A percentile compares a stretch with the other conserved stretches of the same genome.
phyloP scores from a whole-genome alignment of 2,888 invertebrate species.

The Ceratothoa steindachneri region DNA sequence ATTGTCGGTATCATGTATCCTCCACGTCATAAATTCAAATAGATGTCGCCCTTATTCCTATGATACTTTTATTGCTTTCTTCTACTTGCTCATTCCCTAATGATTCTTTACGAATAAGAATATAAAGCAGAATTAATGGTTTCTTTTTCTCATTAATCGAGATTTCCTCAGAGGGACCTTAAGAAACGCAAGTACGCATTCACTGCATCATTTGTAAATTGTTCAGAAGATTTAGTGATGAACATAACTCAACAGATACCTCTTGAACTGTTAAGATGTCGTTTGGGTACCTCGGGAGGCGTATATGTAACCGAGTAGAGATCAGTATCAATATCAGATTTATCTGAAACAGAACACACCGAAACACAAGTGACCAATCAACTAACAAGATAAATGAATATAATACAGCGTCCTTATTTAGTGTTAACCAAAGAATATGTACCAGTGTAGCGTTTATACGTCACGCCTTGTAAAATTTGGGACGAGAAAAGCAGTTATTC shows the following conservation, averaged over 20 bases:
- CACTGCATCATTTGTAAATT: too few relatives aligned
- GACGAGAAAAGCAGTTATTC: too few relatives aligned
- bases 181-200: too few relatives aligned
- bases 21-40: too few relatives aligned
- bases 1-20: too few relatives aligned
- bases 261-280: slow-evolving; percentile 54
- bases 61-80: too few relatives aligned
- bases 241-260: slow-evolving; percentile 28
- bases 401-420: background rate
- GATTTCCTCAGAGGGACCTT: too few relatives aligned
- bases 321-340: slow-evolving; percentile 47
- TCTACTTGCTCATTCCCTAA: background rate
- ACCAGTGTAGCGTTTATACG: too few relatives aligned
- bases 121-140: too few relatives aligned
- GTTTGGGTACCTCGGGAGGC: slow-evolving; percentile 98
- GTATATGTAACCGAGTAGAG: slow-evolving; percentile 75
- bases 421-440: background rate
- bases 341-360: slow-evolving; percentile 46
- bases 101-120: background rate
- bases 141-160: too few relatives aligned
- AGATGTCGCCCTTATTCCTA: too few relatives aligned
- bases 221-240: background rate
- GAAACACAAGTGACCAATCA: slow-evolving; percentile 32
- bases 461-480: too few relatives aligned
- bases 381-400: slow-evolving; percentile 30